Conservation (phyloP, 2,888 invertebrate genomes). For the Troides aeacus region DNA sequence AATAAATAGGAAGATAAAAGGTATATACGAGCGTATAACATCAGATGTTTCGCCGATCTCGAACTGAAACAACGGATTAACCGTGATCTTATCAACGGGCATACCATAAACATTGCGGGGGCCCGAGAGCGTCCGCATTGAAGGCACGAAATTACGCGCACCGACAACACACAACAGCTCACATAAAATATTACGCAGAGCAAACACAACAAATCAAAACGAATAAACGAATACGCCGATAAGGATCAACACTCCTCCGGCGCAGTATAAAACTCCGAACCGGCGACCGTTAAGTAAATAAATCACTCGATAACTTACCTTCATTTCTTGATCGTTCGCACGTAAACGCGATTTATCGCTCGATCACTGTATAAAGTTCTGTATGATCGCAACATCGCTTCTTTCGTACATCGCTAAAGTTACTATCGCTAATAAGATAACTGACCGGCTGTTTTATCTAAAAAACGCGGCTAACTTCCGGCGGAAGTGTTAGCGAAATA, state of each 20-base stretch:
- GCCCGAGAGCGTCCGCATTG: constrained; percentile 9
- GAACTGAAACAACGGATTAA: constrained; percentile 1
- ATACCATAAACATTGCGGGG: constrained; percentile 14
- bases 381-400: constrained; percentile 19
- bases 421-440: constrained; percentile 1
- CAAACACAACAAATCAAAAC: constrained; percentile 31
- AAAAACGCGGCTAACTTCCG: too few relatives aligned
- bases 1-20: neutral
- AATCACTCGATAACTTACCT: constrained; percentile 29
- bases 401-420: constrained; percentile 9
- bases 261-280: constrained; percentile 22
- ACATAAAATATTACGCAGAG: constrained; percentile 27
- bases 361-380: constrained; percentile 24
- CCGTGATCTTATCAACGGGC: constrained; percentile 20
- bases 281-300: constrained; percentile 27
- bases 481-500: too few relatives aligned
- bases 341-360: constrained; percentile 29
- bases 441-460: neutral
- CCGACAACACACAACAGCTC: constrained; percentile 16
- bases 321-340: constrained; percentile 29
- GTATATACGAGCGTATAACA: neutral
- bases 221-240: constrained; percentile 28
- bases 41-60: neutral
- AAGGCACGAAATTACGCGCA: constrained; percentile 21
- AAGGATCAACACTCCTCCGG: constrained; percentile 27